These are phyloP conservation scores for Strigamia transsilvanica DNA, from an alignment of 2,888 invertebrate species.

Conservation along the genomic window DNA sequence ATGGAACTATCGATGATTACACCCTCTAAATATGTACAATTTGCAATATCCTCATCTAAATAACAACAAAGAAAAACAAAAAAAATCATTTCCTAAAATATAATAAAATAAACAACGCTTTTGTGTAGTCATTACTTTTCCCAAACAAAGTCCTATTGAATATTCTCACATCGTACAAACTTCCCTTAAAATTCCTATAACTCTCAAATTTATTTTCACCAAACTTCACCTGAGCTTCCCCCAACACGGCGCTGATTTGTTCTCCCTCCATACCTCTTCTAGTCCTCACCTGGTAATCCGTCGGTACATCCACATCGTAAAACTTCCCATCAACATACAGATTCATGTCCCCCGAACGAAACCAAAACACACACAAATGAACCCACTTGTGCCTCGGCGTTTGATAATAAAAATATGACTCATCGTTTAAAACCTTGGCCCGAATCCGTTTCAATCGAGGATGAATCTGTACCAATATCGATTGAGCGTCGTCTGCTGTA, in stretches of 20 bases:
- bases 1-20: background rate
- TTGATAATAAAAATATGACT: background rate
- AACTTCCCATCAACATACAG: background rate
- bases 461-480: constrained; percentile 2
- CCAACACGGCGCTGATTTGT: background rate
- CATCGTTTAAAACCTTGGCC: background rate
- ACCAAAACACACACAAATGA: background rate
- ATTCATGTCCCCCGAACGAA: background rate
- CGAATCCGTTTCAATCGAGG: background rate
- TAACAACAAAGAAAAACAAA: background rate
- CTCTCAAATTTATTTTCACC: background rate
- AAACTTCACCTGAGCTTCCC: background rate
- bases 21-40: background rate
- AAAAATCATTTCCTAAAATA: background rate
- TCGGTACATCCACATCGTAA: background rate
- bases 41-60: background rate
- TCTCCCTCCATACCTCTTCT: background rate
- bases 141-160: constrained; percentile 9
- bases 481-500: background rate
- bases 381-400: background rate
- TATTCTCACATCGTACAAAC: constrained; percentile 2
- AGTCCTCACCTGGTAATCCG: background rate
- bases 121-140: too few relatives aligned
- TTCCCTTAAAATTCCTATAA: background rate
- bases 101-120: background rate